These are phyloP conservation scores for Oreohelix idahoensis DNA, from an alignment of 1,140 invertebrate genomes.

Conservation along the genomic window DNA sequence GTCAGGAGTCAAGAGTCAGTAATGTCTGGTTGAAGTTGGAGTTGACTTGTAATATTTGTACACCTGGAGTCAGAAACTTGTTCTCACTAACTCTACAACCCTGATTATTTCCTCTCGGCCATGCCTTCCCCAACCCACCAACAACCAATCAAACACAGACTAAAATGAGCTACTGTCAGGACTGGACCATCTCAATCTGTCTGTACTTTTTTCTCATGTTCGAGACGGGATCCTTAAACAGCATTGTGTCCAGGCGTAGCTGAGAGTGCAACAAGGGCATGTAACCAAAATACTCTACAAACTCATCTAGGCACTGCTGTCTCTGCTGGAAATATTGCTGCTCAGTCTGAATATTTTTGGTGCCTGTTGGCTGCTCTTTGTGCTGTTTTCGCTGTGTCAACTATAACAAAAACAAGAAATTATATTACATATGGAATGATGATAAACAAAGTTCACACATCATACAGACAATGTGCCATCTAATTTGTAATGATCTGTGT, in stretches of 20 bases:
- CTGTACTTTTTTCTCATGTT: slow-evolving; percentile 96
- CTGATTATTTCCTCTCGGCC: too few species aligned
- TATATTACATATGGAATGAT: too few species aligned
- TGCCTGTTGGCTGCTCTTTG: slow-evolving; percentile 78
- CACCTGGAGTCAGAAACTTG: too few species aligned
- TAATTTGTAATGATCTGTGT: too few species aligned
- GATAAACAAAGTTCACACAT: too few species aligned
- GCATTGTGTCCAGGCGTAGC: slow-evolving; percentile 91
- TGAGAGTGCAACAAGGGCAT: slow-evolving; percentile 94
- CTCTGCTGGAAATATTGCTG: slow-evolving; percentile 93
- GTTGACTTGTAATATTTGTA: too few species aligned
- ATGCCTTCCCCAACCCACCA: neutral
- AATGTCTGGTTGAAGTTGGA: too few species aligned
- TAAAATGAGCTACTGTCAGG: slow-evolving; percentile 25
- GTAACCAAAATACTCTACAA: slow-evolving; percentile 93
- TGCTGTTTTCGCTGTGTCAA: slow-evolving; percentile 91
- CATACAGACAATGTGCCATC: too few species aligned
- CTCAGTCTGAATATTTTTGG: slow-evolving; percentile 77
- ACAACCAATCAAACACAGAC: slow-evolving; percentile 17
- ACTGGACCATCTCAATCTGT: slow-evolving; percentile 85
- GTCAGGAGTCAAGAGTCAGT: too few species aligned
- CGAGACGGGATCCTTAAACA: slow-evolving; percentile 96
- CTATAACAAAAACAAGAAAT: neutral
- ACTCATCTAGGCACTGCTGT: slow-evolving; percentile 88
- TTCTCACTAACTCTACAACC: too few species aligned